Evolutionary conservation across 1,140 invertebrate species (phyloP), one percentile per base, ranked within the genome.

Genomic region (Zaprionus kolodkinae): DNA sequence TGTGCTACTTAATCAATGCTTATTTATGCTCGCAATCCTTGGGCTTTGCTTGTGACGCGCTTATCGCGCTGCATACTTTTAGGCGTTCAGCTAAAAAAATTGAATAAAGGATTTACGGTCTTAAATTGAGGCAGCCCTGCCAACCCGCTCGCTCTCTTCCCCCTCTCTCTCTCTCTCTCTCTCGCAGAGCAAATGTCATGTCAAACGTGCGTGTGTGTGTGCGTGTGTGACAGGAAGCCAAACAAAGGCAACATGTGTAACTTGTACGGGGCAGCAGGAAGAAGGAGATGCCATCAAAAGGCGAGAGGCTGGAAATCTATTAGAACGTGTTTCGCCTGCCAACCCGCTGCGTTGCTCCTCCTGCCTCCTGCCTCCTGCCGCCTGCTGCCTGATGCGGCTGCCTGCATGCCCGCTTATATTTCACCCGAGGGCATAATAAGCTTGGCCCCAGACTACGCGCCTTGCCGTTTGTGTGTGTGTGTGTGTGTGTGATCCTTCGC

Each of bases 221-320:
- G 70, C 56, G 67, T 78, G 56, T 81, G 78, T 77, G 81, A 84
- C 81, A 89, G 85, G 81, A 89, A 89, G 85, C 85, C 85, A 89
- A 89, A 89, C 85, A 89, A 89, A 76, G 78, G 81, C 85, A 89
- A 89, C 85, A 89, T 89, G 85, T 89, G 85, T 89, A 85, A 89
- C 85, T 89, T 84, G 85, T 81, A 89, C 68, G 85, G 74, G 73
- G 71, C 56, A 64, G 74, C 1, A 30, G 27, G 27, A 30, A 64
- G 74, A 3, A 30, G 27, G 27, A 30, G 40, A 36, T 40, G 72
- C 40, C 73, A 48, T 66, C 68, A 88, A 87, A 87, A 81, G 85
- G 78, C 85, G 78, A 89, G 69, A 88, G 78, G 70, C 85, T 88
- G 85, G 75, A 88, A 88, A 85, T 88, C 85, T 88, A 88, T 88